These are phyloP conservation scores for Epiblema foenella DNA, from an alignment of 2,888 invertebrate species.

Conservation along the genomic window DNA sequence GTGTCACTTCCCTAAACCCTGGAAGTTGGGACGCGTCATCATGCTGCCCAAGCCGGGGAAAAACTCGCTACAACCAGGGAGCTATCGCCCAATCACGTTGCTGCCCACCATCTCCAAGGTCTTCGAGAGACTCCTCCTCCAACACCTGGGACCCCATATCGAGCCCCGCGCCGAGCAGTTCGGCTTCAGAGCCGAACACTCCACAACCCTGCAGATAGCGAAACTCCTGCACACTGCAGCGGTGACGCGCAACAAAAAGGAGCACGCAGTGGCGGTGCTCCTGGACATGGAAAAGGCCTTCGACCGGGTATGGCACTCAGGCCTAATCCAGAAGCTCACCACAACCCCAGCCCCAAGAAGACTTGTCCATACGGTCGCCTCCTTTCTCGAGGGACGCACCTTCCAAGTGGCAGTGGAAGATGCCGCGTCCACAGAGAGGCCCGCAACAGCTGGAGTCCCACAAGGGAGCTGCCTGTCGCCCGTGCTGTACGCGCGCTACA, in stretches of 20 bases:
- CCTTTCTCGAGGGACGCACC: too few relatives aligned
- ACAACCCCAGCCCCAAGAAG: too few relatives aligned
- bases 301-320: neutral
- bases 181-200: neutral
- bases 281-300: slow-evolving; percentile 55
- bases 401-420: too few relatives aligned
- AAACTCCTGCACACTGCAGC: slow-evolving; percentile 49
- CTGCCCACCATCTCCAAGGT: neutral
- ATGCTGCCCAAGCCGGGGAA: neutral
- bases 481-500: too few relatives aligned
- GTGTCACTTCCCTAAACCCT: neutral
- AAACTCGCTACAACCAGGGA: neutral
- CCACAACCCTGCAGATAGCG: slow-evolving; percentile 45
- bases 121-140: neutral
- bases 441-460: too few relatives aligned
- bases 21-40: neutral
- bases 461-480: too few relatives aligned
- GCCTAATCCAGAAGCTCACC: too few relatives aligned
- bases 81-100: slow-evolving; percentile 12
- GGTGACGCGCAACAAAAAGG: slow-evolving; percentile 42
- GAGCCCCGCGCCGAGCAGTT: neutral
- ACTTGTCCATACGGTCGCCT: too few relatives aligned
- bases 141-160: neutral
- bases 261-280: slow-evolving; percentile 48
- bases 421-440: too few relatives aligned